Evolutionary conservation across 2,888 invertebrate genomes (phyloP), one percentile per base, ranked within the genome.

Genomic region (Melieria omissa): DNA sequence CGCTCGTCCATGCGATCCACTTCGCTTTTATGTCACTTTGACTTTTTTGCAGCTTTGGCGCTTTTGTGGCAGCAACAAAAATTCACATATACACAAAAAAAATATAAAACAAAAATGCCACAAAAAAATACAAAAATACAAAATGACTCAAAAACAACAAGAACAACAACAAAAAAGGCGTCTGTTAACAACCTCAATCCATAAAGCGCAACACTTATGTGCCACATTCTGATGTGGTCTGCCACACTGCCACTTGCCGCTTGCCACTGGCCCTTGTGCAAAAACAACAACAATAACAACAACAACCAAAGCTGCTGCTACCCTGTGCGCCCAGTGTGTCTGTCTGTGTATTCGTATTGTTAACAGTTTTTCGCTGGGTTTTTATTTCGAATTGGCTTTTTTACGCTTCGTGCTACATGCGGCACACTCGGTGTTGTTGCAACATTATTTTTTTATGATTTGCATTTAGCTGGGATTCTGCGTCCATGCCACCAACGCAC

Each of bases 371-470:
- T 67, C 14, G n/a, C 44, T 29, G 41, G 29, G 71, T 47, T 66
- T 54, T 71, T 73, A 73, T 73, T 62, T 68, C 58, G 74, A 71
- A 75, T 76, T 76, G 74, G 75, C 74, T 75, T 76, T 75, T 75
- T 73, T 76, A 68, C 70, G 45, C 62, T 62, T 74, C 66, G 67
- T 29, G 29, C 29, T 29, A 29, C 29, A 29, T 29, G 29, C 29
- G 29, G 4, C 60, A 5, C 44, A 12, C 14, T 42, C 73, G 41
- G 41, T 52, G 16, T 29, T 62, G 47, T 75, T 74, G 74, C 72
- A 71, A 71, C 73, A 77, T 73, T 73, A 73, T 76, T 74, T 73
- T 78, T 74, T 75, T 78, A 74, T 76, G 78, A 76, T 77, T 78
- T 78, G 77, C 77, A 75, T 78, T 76, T 74, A 54, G 62, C 65